Conservation (phyloP, 2,888 invertebrate genomes). For the Hydrotaea cyrtoneurina region DNA sequence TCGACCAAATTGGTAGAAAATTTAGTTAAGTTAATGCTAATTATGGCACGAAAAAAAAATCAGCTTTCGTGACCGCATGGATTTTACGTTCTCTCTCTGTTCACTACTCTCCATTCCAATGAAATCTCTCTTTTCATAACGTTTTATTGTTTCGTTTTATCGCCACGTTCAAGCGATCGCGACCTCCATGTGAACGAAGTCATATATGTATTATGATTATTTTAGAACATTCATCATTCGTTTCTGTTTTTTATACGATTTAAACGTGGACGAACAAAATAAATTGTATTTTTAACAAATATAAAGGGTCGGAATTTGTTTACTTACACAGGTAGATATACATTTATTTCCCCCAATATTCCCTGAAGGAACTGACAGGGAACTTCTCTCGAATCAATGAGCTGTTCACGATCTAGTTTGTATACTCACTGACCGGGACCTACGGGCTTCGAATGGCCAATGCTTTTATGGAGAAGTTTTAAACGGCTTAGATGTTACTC, state of each 20-base stretch:
- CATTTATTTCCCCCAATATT: too few species aligned
- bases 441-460: too few species aligned
- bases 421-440: too few species aligned
- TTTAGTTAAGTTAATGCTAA: too few species aligned
- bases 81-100: too few species aligned
- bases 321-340: not conserved
- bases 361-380: too few species aligned
- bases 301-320: not conserved
- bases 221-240: conserved; percentile 50
- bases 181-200: conserved; percentile 14
- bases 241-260: conserved; percentile 38
- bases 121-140: not conserved
- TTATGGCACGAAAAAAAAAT: not conserved
- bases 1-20: not conserved
- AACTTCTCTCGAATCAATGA: too few species aligned
- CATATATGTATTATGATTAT: conserved; percentile 11
- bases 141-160: conserved; percentile 35
- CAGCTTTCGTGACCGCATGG: too few species aligned
- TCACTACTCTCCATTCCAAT: not conserved
- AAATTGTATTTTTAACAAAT: not conserved
- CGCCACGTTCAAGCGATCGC: not conserved
- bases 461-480: too few species aligned
- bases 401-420: too few species aligned
- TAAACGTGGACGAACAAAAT: conserved; percentile 25
- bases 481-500: too few species aligned